Conservation (phyloP, 2,797 vertebrate genomes). For the Neostethus bicornis region DNA sequence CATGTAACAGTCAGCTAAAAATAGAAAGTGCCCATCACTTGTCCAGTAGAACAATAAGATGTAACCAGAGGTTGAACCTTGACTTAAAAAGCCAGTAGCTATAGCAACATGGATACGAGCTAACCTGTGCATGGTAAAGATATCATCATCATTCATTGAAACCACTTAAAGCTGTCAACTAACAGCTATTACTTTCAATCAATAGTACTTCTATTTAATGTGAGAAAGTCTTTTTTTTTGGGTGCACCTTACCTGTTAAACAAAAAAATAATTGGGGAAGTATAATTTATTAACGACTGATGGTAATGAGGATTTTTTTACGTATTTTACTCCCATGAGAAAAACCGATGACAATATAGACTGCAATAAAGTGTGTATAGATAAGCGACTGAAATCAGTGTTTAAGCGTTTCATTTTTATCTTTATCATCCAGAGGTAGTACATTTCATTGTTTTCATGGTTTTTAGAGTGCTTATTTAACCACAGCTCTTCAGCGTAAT, state of each 20-base stretch:
- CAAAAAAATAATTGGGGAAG: not conserved
- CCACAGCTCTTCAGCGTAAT: constrained; percentile 9
- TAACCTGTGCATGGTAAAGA: not conserved
- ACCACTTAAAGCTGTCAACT: not conserved
- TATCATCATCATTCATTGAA: not conserved
- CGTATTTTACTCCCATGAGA: constrained; percentile 11
- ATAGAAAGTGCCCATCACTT: not conserved
- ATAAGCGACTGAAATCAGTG: not conserved
- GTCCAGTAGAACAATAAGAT: not conserved
- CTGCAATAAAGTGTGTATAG: constrained; percentile 4
- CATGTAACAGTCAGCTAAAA: not conserved
- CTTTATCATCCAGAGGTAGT: constrained; percentile 3
- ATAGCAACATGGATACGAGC: not conserved
- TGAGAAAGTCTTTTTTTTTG: too few species aligned
- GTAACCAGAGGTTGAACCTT: not conserved
- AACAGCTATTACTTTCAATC: not conserved
- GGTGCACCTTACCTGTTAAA: constrained; percentile 12
- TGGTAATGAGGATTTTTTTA: constrained; percentile 26
- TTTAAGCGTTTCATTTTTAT: constrained; percentile 1
- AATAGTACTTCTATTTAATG: not conserved
- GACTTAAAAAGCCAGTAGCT: not conserved
- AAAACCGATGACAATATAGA: not conserved
- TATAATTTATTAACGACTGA: constrained; percentile 9
- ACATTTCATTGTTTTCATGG: constrained; percentile 6
- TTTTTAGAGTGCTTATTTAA: constrained; percentile 17